Evolutionary conservation across 2,113 vertebrate species (phyloP), one percentile per base, ranked within the genome.

Genomic region (Prinia subflava): DNA sequence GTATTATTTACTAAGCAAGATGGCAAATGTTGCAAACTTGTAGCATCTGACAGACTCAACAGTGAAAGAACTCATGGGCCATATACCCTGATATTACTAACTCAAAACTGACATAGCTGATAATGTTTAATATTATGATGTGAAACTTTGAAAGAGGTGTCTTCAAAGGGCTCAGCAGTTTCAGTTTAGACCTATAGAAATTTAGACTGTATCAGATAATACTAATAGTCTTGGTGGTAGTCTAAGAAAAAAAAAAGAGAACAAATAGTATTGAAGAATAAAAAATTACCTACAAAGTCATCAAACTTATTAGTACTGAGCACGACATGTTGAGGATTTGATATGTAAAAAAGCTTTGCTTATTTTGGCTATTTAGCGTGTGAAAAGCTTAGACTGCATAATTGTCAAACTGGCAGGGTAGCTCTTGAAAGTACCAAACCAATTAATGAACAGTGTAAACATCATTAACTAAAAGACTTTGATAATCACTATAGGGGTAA

Each of bases 401-500:
- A 88, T 59, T 91, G 56, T 92, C 41, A 84, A 25, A 89, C 44
- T 75, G 76, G 73, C 83, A 87, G 83, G 80, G 68, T 60, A 69
- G 77, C 37, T 79, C 57, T 89, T 70, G 53, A 71, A 89, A 96
- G 23, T 56, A 94, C 41, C 70, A 96, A 82, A 87, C 21, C 37
- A 87, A 73, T 92, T 95, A 91, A 78, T n/a, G 67, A 91, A 75
- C 41, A 91, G 56, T 68, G 57, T 82, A 91, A 96, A 91, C 37
- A 83, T 39, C 4, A 90, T 75, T 80, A 95, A 69, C 44, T 76
- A 53, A 91, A 87, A 73, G 23, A 53, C 44, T 92, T 91, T 55
- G 42, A 67, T 57, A 91, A 79, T 46, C 46, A 41, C 41, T 57
- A 6, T 39, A 73, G 15, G 31, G 25, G 21, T 73, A 93, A 84